A percentile compares a stretch with the other conserved stretches of the same genome.
Conservation (phyloP, 2,888 invertebrate species). For the Nudaria mundana region DNA sequence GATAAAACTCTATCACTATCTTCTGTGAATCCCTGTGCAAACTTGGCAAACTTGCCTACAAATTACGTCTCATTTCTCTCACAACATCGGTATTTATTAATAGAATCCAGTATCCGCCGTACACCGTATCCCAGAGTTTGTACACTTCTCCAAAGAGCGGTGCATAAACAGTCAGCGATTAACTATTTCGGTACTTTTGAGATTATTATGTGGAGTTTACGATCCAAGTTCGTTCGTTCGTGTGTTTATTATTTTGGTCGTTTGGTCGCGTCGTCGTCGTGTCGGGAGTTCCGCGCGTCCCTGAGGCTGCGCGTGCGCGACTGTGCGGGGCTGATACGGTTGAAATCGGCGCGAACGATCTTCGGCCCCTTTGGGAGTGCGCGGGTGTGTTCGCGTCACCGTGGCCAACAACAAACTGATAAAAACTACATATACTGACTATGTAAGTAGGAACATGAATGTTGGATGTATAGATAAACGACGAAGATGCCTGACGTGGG, state of each 20-base stretch:
- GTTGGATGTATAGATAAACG: conserved; percentile 40
- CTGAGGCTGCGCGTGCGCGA: conserved; percentile 60
- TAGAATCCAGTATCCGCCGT: conserved; percentile 56
- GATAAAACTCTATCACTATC: conserved; percentile 59
- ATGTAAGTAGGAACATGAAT: too few relatives aligned
- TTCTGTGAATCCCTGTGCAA: conserved; percentile 63
- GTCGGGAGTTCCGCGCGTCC: conserved; percentile 57
- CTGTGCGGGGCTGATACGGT: conserved; percentile 40
- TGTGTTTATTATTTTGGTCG: conserved; percentile 50
- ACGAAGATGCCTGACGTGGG: conserved; percentile 28
- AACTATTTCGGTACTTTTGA: conserved; percentile 36
- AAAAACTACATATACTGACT: too few relatives aligned
- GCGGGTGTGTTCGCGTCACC: conserved; percentile 62
- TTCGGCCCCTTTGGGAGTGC: conserved; percentile 53
- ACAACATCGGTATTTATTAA: conserved; percentile 54
- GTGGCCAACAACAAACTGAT: conserved; percentile 69
- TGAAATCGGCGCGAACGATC: conserved; percentile 25
- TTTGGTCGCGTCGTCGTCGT: conserved; percentile 49
- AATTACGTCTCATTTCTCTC: conserved; percentile 65
- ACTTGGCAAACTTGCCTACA: conserved; percentile 65
- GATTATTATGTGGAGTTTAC: conserved; percentile 41
- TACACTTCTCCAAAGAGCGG: conserved; percentile 34
- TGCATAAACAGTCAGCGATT: conserved; percentile 30
- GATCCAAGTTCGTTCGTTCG: conserved; percentile 70
- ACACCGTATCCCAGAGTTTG: conserved; percentile 37